These are phyloP conservation scores for Peribatodes rhomboidaria DNA, from an alignment of 2,888 invertebrate species.

Conservation along the genomic window DNA sequence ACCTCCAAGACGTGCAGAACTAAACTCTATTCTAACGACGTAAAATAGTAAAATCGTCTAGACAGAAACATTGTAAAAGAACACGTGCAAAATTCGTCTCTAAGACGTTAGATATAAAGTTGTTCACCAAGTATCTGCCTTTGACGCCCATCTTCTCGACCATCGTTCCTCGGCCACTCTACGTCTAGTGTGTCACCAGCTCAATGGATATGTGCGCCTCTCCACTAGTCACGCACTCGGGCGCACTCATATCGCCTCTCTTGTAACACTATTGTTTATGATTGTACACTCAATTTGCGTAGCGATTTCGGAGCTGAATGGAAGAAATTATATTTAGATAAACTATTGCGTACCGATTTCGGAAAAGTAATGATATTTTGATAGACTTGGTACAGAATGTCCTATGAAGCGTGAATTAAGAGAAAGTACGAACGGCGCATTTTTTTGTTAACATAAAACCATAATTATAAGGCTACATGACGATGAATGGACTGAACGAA, in stretches of 20 bases:
- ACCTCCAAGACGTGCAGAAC: not conserved
- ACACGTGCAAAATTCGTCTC: conserved; percentile 20
- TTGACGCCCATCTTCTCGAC: conserved; percentile 71
- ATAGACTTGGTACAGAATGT: no score
- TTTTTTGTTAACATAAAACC: not conserved
- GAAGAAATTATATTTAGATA: no score
- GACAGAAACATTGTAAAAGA: not conserved
- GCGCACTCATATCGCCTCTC: conserved; percentile 25
- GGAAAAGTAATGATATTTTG: no score
- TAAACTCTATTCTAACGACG: not conserved
- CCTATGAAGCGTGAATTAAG: no score
- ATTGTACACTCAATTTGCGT: conserved; percentile 13
- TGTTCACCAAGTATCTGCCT: conserved; percentile 73
- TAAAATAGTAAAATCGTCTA: not conserved
- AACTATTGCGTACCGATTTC: no score
- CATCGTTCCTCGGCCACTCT: conserved; percentile 18
- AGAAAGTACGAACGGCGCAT: no score
- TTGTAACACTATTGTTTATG: conserved; percentile 12
- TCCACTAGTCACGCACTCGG: conserved; percentile 18
- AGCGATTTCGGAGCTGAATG: no score
- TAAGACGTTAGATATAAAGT: conserved; percentile 30
- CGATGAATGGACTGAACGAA: no score
- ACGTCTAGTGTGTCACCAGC: conserved; percentile 22
- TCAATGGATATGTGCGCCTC: conserved; percentile 35
- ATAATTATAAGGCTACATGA: no score